Conservation (phyloP, 2,797 vertebrate species). For the Serranus cabrilla region DNA sequence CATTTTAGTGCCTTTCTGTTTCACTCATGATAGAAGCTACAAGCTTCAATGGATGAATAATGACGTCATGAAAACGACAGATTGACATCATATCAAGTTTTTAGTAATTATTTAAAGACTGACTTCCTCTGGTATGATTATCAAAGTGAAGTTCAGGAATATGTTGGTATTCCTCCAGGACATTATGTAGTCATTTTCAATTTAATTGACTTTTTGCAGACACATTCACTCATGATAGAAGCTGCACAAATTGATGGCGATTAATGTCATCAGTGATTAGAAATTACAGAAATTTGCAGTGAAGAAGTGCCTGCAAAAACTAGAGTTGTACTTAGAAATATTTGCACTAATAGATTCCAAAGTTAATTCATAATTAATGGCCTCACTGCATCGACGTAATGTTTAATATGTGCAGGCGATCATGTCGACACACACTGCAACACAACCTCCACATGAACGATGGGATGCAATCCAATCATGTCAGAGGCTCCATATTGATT, state of each 20-base stretch:
- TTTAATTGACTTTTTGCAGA: neutral
- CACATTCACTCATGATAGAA: neutral
- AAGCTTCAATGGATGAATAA: too few species aligned
- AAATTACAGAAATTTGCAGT: neutral
- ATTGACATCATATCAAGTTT: too few species aligned
- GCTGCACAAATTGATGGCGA: conserved; percentile 5
- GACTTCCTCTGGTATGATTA: too few species aligned
- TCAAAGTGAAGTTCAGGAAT: too few species aligned
- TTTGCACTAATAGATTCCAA: conserved; percentile 5
- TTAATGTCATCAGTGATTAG: neutral
- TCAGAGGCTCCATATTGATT: conserved; percentile 75
- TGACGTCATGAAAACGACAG: too few species aligned
- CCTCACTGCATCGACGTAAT: conserved; percentile 22
- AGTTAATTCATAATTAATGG: conserved; percentile 10
- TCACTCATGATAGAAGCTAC: neutral
- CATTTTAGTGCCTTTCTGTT: neutral
- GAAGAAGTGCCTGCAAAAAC: neutral
- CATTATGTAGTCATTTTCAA: too few species aligned
- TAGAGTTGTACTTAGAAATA: neutral
- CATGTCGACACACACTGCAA: conserved; percentile 17
- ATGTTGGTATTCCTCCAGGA: too few species aligned
- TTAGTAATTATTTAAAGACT: too few species aligned
- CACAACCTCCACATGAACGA: conserved; percentile 25
- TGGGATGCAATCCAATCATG: conserved; percentile 78
- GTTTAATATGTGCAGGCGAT: conserved; percentile 25